A percentile compares a stretch with the other conserved stretches of the same genome.
phyloP scores from a whole-genome alignment of 2,113 vertebrate genomes.

The Mirounga angustirostris region DNA sequence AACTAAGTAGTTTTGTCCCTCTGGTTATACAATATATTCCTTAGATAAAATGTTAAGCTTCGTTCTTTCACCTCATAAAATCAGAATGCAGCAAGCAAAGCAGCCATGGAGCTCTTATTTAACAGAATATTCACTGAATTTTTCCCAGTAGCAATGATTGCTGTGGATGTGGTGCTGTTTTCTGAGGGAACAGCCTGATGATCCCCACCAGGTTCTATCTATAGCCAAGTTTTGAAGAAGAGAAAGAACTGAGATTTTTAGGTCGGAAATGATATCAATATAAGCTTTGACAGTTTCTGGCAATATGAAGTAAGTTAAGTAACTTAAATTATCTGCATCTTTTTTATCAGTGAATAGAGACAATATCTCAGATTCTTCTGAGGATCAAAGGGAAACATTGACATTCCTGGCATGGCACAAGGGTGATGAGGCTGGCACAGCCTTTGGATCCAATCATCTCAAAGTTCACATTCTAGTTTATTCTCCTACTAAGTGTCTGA shows the following conservation, averaged over 20 bases:
- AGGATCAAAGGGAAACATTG: not conserved
- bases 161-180: not conserved
- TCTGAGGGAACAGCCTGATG: not conserved
- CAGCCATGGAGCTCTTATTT: not conserved
- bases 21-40: not conserved
- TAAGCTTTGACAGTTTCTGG: not conserved
- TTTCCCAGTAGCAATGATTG: no score
- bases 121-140: not conserved
- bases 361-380: not conserved
- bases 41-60: not conserved
- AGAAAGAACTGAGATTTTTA: not conserved
- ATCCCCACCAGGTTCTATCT: not conserved
- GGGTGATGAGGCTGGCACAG: not conserved
- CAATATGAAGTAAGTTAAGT: not conserved
- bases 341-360: not conserved
- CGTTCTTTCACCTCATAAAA: not conserved
- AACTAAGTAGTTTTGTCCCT: not conserved
- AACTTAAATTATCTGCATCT: not conserved
- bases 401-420: rapidly evolving
- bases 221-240: not conserved
- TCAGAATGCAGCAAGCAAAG: not conserved
- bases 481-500: not conserved
- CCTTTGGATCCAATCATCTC: not conserved
- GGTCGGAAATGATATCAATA: not conserved
- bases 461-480: not conserved